These are phyloP conservation scores for Oceanodroma leucorhoa DNA, from an alignment of 2,797 vertebrate genomes.

Conservation along the genomic window DNA sequence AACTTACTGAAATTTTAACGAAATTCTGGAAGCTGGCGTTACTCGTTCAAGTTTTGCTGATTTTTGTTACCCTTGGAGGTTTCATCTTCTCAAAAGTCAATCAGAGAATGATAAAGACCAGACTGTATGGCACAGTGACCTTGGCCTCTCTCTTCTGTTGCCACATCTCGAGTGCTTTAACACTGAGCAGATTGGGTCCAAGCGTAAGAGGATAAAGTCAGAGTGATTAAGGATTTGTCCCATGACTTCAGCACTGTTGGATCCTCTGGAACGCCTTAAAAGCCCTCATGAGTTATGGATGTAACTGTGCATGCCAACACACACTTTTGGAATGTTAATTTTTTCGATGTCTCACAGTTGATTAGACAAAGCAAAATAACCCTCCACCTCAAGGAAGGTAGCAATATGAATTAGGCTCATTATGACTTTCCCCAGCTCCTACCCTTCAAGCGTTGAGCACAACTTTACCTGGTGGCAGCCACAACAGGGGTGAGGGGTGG, in stretches of 20 bases:
- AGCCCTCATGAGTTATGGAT: conserved; percentile 15
- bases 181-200: conserved; percentile 25
- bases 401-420: neutral
- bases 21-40: neutral
- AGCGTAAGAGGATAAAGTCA: conserved; percentile 55
- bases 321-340: conserved; percentile 14
- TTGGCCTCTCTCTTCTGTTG: conserved; percentile 15
- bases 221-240: conserved; percentile 53
- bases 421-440: neutral
- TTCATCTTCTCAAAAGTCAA: conserved; percentile 13
- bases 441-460: neutral
- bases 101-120: neutral
- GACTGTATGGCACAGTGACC: neutral
- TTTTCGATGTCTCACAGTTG: neutral
- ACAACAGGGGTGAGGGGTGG: fast-evolving
- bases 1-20: neutral
- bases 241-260: conserved; percentile 14
- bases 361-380: neutral
- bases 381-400: neutral
- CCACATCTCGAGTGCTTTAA: neutral
- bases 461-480: neutral
- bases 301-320: neutral
- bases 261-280: conserved; percentile 8
- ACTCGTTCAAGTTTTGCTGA: neutral
- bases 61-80: neutral